phyloP scores from a whole-genome alignment of 2,888 invertebrate species.

The Microplitis deprimator region DNA sequence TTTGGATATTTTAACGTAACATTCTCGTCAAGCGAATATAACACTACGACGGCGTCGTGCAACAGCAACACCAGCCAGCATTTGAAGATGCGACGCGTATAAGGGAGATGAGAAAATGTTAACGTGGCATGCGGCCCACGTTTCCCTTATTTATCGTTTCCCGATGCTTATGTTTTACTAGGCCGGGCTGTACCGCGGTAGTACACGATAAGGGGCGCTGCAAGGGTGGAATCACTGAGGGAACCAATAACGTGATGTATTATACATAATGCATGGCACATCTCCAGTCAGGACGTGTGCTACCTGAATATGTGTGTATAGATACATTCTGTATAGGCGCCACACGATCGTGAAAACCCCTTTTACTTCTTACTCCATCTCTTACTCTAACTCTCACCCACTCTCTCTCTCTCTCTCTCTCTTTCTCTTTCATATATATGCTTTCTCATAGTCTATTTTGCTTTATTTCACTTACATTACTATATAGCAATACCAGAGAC shows the following conservation, averaged over 20 bases:
- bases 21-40: background rate
- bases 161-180: conserved; percentile 72
- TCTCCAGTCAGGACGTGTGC: conserved; percentile 51
- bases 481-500: background rate
- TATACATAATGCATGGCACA: conserved; percentile 71
- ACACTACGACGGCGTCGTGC: background rate
- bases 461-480: conserved; percentile 1
- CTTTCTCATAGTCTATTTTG: background rate
- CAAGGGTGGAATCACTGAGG: conserved; percentile 71
- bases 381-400: background rate
- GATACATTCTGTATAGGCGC: conserved; percentile 29
- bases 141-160: conserved; percentile 72
- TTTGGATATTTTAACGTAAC: background rate
- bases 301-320: conserved; percentile 34
- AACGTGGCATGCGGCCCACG: conserved; percentile 68
- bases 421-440: background rate
- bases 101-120: conserved; percentile 17
- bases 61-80: conserved; percentile 6
- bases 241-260: conserved; percentile 72
- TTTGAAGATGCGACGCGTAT: conserved; percentile 19
- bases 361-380: conserved; percentile 1
- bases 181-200: conserved; percentile 59
- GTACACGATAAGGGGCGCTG: conserved; percentile 68
- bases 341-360: conserved; percentile 30
- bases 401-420: background rate